Conservation (phyloP, 2,888 invertebrate genomes). For the Gymnocheta viridis region DNA sequence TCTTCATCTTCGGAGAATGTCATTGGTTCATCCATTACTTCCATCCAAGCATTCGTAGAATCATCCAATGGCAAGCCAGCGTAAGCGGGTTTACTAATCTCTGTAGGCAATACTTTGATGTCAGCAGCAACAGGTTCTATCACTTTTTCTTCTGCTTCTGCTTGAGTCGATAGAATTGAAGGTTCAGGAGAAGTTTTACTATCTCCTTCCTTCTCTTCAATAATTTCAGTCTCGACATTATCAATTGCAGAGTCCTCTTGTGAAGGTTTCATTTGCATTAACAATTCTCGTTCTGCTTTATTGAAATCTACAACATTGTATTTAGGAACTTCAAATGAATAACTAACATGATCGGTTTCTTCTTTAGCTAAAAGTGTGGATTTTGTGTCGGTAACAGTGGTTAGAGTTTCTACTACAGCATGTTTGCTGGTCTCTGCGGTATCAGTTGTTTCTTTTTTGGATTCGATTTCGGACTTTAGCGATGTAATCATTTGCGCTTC, state of each 20-base stretch:
- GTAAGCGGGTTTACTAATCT: constrained; percentile 72
- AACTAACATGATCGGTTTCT: background rate
- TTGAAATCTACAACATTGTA: background rate
- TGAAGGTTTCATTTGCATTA: background rate
- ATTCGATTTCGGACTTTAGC: constrained; percentile 65
- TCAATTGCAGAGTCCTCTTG: background rate
- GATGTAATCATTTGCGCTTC: constrained; percentile 74
- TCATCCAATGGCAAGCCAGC: constrained; percentile 76
- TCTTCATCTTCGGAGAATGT: constrained; percentile 77
- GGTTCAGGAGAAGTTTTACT: background rate
- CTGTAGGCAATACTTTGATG: constrained; percentile 67
- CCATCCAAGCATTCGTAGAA: constrained; percentile 76
- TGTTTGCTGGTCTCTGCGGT: background rate
- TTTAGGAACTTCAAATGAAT: constrained; percentile 3
- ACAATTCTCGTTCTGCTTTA: background rate
- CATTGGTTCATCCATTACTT: constrained; percentile 78
- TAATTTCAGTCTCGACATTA: background rate
- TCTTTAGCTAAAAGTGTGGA: background rate
- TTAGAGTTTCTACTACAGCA: background rate
- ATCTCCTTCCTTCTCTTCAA: background rate
- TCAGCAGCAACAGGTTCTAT: background rate
- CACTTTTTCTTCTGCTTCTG: constrained; percentile 27
- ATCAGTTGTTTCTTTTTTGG: background rate
- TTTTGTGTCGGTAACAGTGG: background rate
- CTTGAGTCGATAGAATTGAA: background rate